Conservation (phyloP, 2,797 vertebrate genomes). For the Sparidentex hasta region DNA sequence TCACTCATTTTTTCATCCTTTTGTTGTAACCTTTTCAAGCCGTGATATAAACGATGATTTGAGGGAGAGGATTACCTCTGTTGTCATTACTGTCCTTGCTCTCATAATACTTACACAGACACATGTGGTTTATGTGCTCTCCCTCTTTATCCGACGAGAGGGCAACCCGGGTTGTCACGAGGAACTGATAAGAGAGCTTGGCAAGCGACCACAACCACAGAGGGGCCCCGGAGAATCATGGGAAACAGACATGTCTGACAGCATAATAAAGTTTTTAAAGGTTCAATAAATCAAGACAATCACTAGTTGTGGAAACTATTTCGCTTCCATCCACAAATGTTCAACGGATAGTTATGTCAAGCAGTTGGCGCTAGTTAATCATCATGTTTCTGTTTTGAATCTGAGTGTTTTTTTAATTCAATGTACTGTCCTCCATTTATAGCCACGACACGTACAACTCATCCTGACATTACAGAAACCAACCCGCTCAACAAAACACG, state of each 20-base stretch:
- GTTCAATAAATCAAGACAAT: slow-evolving; percentile 12
- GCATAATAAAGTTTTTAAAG: slow-evolving; percentile 4
- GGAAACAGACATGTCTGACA: slow-evolving; percentile 4
- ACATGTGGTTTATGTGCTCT: background rate
- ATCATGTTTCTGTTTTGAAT: background rate
- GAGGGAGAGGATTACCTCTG: accelerated
- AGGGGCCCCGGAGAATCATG: slow-evolving; percentile 25
- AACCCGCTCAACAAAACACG: slow-evolving; percentile 10
- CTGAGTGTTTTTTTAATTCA: background rate
- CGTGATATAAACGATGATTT: background rate
- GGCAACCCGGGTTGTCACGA: slow-evolving; percentile 13
- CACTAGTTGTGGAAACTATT: background rate
- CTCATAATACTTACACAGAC: background rate
- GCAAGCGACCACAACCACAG: slow-evolving; percentile 44
- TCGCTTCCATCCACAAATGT: background rate
- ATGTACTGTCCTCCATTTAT: background rate
- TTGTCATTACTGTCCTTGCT: background rate
- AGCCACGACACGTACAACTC: background rate
- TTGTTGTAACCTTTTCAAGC: background rate
- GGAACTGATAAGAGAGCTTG: slow-evolving; percentile 51
- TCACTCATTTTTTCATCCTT: background rate
- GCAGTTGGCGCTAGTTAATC: background rate
- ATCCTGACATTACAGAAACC: slow-evolving; percentile 19
- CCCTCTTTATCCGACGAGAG: slow-evolving; percentile 24
- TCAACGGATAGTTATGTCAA: background rate